Base-by-base conservation (phyloP, 2,797 vertebrate species). In the Crotalus adamanteus region DNA sequence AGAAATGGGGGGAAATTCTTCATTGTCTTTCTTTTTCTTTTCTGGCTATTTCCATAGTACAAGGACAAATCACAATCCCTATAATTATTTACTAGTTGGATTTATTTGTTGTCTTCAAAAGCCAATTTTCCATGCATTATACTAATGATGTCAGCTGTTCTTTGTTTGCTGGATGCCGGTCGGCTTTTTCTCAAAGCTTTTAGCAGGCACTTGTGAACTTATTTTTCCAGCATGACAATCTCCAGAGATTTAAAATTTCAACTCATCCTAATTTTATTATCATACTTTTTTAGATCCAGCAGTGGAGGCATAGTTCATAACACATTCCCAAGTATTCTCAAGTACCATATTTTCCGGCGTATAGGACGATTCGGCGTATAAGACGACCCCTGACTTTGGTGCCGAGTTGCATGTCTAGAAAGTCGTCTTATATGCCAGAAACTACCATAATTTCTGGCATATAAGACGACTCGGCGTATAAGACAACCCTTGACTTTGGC, bases 151-250 rank as follows among this genome's bases (percentile, higher is more conserved):
- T 92, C 85, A 94, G 25, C 0, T 31, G 2, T 88, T 83, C 91
- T 20, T 0, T 14, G 42, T 95, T 94, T 93, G 47, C 31, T 95
- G 88, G 86, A 60, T 42, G 92, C 47, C 4, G 93, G 7, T 3
- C 3, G 4, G 88, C 56, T 18, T 2, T 37, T 94, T 6, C 37
- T 25, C 78, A 91, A n/a, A 89, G 25, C 0, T 94, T 93, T 93
- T 90, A 69, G 20, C 28, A 37, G 53, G 31, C 94, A 6, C 31
- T 78, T 88, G 31, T 92, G 51, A 94, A 9, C 0, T 18, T 73
- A 93, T 94, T 95, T 42, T 8, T 2, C 4, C 89, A 91, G 6
- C 51, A 90, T 90, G 94, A 94, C 87, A 95, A 90, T 95, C 95
- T 96, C 83, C 78, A 94, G 92, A 93, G 13, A 93, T 94, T 55